Conservation (phyloP, 2,113 vertebrate species). For the Ploceus nigricollis region DNA sequence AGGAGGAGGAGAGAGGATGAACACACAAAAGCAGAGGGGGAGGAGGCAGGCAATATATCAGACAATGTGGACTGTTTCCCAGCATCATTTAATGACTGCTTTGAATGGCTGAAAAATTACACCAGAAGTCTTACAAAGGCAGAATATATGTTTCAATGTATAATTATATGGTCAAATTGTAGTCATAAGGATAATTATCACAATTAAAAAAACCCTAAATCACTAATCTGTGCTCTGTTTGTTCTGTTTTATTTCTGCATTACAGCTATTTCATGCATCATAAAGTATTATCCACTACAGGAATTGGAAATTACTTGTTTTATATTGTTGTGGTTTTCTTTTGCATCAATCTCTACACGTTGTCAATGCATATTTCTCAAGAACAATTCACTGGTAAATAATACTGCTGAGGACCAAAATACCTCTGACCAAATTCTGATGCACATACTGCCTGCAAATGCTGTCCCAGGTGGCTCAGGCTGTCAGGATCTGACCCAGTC, state of each 20-base stretch:
- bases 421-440: neutral
- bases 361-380: neutral
- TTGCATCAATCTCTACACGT: neutral
- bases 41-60: neutral
- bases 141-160: neutral
- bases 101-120: conserved; percentile 26
- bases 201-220: neutral
- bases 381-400: neutral
- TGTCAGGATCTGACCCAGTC: neutral
- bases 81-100: neutral
- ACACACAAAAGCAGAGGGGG: neutral
- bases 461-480: neutral
- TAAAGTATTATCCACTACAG: conserved; percentile 30
- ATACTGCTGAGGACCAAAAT: neutral
- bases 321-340: neutral
- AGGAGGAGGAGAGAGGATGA: neutral
- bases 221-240: neutral
- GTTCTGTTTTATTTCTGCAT: neutral
- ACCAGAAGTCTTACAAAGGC: neutral
- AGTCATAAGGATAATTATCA: conserved; percentile 38
- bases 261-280: conserved; percentile 27
- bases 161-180: conserved; percentile 31
- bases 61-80: neutral
- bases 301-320: conserved; percentile 17
- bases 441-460: neutral